Conservation (phyloP, 2,113 vertebrate genomes). For the Smithornis capensis region DNA sequence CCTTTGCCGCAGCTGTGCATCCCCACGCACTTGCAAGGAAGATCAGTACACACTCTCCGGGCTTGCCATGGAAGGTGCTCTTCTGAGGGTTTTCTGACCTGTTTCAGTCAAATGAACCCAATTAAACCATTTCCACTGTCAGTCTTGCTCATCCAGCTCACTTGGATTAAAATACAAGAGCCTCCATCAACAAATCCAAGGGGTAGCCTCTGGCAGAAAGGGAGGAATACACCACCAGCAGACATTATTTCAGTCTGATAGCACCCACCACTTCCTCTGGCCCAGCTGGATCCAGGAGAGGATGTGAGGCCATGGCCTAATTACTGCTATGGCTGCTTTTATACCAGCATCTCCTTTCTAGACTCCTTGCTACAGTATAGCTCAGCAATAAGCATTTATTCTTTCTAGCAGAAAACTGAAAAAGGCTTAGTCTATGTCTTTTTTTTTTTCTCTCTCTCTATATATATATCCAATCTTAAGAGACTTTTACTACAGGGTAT, state of each 20-base stretch:
- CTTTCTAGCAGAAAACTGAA: background rate
- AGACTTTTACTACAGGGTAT: background rate
- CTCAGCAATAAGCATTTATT: background rate
- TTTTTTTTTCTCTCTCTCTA: background rate
- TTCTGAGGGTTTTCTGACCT: background rate
- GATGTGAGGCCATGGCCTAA: background rate
- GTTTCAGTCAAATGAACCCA: background rate
- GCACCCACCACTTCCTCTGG: rapidly evolving
- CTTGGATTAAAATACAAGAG: background rate
- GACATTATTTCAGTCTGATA: background rate
- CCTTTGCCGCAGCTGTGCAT: background rate
- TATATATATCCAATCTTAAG: background rate
- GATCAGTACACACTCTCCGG: background rate
- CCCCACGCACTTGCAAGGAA: rapidly evolving
- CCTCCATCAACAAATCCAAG: background rate
- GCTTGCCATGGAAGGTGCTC: background rate
- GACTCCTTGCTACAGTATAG: background rate
- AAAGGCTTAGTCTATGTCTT: background rate
- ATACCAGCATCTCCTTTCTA: background rate
- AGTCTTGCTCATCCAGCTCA: background rate
- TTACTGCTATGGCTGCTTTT: background rate
- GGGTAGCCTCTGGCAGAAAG: background rate
- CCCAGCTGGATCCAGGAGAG: background rate
- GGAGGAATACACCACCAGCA: background rate
- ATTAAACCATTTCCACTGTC: background rate